Base-by-base conservation (phyloP, 2,888 invertebrate species). In the Hetaerina titia region DNA sequence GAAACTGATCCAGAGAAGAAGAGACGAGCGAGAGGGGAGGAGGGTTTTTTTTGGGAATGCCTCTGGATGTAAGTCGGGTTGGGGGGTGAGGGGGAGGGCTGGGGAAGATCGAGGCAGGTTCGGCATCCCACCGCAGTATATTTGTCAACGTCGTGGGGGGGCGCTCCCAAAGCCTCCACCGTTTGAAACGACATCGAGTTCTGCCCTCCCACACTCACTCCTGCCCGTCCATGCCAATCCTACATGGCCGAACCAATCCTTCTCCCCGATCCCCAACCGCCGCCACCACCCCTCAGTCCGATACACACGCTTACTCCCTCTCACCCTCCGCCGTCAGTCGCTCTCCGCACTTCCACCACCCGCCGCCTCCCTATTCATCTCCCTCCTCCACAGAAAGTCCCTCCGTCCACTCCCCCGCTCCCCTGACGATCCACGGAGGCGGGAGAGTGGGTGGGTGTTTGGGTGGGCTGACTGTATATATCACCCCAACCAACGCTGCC, bases 51-150 rank as follows among this genome's bases (percentile, higher is more conserved):
- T 64, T 56, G 56, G 31, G 25, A 56, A 69, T 64, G 56, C 92
- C 92, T 56, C 69, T 69, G 69, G 92, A 69, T 19, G 69, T 22
- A 89, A 89, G 58, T 22, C 58, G 22, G 89, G 60, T 45, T 60
- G 31, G 31, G 17, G 45, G 64, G 45, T 45, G 64, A 45, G 56
- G 92, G 15, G 69, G 64, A 22, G 13, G 57, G 89, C 45, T 56
- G 56, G 31, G 63, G 90, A 17, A 64, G 64, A 90, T 90, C 90
- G 90, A 64, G 90, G 58, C n/a, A 60, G 63, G 90, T 92, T 92
- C 56, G 92, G 92, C 56, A 64, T 64, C 90, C 81, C 92, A 92
- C 92, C 92, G 92, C 92, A 92, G 92, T 92, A 92, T 92, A 92
- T 92, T 92, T 74, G 92, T 92, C 92, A 92, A 92, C 74, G 92